Percentiles rank a stretch among this genome's conserved stretches.
These are phyloP conservation scores for Tinea semifulvella DNA, from an alignment of 2,888 invertebrate genomes.

Conservation along the genomic window DNA sequence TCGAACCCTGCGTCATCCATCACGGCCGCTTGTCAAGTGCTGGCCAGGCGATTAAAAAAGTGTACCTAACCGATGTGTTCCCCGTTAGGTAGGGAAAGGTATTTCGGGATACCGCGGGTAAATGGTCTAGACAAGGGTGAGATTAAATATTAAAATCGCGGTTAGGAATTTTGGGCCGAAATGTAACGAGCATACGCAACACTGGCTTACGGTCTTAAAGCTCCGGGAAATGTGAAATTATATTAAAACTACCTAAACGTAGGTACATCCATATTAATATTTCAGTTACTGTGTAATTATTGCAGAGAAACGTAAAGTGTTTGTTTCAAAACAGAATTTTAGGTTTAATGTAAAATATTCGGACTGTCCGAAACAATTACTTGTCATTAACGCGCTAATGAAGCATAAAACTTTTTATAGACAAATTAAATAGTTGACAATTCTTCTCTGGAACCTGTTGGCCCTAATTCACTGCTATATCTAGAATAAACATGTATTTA, in stretches of 20 bases:
- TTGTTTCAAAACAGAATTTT: background rate
- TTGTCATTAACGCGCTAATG: no score
- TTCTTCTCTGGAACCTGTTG: no score
- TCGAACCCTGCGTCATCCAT: constrained; percentile 49
- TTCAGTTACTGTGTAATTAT: constrained; percentile 7
- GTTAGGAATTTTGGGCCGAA: constrained; percentile 61
- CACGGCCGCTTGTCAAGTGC: constrained; percentile 56
- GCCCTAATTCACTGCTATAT: no score
- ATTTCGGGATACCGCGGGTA: constrained; percentile 54
- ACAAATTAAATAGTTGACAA: no score
- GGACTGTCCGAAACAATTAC: no score
- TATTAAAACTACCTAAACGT: constrained; percentile 10
- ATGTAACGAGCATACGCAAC: constrained; percentile 47
- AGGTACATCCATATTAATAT: background rate
- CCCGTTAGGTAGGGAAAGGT: constrained; percentile 35
- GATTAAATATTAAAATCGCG: constrained; percentile 65
- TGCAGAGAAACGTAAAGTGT: background rate
- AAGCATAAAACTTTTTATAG: no score
- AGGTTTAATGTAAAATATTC: background rate
- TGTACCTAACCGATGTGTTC: constrained; percentile 48
- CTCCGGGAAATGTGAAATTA: constrained; percentile 10
- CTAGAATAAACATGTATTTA: no score
- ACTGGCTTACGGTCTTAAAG: constrained; percentile 20
- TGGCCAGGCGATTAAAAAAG: constrained; percentile 57
- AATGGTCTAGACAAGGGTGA: constrained; percentile 64